Evolutionary conservation across 2,797 vertebrate species (phyloP), one percentile per base, ranked within the genome.

Genomic region (Gadopsis marmoratus): DNA sequence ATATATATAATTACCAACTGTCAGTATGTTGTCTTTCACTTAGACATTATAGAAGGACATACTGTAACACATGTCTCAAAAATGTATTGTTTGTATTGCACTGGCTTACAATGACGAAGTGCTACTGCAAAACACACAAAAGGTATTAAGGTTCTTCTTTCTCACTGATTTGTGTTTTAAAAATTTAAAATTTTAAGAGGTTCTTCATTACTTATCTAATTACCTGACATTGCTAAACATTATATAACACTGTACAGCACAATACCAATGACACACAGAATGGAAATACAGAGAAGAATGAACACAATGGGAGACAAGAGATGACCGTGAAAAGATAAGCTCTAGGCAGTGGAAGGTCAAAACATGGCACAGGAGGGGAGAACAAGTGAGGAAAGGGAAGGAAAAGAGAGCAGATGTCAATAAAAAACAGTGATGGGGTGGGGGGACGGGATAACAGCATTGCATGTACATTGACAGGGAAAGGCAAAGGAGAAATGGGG

Each of bases 301-400:
- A 2, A 51, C 21, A 71, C 56, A 67, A 31, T 43, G 29, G 39
- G 11, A 54, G 19, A 65, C 62, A 59, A 4, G 13, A 19, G 48
- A 79, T 5, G 1, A 67, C 39, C 2, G 12, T 79, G 61, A 71
- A 62, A 66, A 70, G 3, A 85, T 69, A 39, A 67, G 55, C 74
- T 82, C 33, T 11, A 64, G 48, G 56, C 74, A 78, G 80, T 0
- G 23, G 56, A 26, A 63, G 65, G 81, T 87, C 58, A 81, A 47
- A 53, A 45, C 29, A 64, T 50, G 45, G 56, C 68, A 82, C 45
- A 64, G 19, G n/a, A 72, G 50, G 71, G 70, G 39, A 74, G 7
- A 51, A 59, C 55, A 70, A 62, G 9, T 61, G 43, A 58, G 58
- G 67, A 39, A 45, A 45, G 12, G 19, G 31, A 64, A 51, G 23